These are phyloP conservation scores for Brachypodius melanocephalos DNA, from an alignment of 2,113 vertebrate genomes.

Conservation along the genomic window DNA sequence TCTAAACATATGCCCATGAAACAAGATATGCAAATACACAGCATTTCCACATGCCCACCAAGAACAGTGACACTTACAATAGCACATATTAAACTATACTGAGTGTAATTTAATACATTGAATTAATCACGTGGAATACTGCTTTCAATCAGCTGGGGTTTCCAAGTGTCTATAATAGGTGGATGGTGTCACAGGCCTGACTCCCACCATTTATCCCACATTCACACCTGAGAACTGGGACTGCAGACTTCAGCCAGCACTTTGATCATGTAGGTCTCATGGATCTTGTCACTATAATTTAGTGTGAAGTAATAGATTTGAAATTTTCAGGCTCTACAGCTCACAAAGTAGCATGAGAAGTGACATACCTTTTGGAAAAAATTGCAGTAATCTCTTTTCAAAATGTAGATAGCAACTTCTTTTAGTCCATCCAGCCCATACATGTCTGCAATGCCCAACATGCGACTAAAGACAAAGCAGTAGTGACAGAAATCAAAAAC, in stretches of 20 bases:
- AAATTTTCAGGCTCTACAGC: not conserved
- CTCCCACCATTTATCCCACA: not conserved
- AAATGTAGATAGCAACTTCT: conserved; percentile 86
- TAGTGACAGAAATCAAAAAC: not conserved
- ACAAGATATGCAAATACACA: not conserved
- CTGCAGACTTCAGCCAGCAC: not conserved
- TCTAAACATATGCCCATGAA: not conserved
- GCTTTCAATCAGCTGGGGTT: not conserved
- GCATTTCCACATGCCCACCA: not conserved
- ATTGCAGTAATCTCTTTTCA: conserved; percentile 91
- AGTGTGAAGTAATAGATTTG: not conserved
- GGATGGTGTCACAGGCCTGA: not conserved
- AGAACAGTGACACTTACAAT: not conserved
- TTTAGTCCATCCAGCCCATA: conserved; percentile 90
- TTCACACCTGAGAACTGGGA: not conserved
- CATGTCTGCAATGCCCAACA: conserved; percentile 89
- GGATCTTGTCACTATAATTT: not conserved
- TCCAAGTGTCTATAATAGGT: not conserved
- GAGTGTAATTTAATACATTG: not conserved
- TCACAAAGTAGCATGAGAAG: not conserved
- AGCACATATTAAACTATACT: not conserved
- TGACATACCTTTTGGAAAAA: conserved; percentile 91
- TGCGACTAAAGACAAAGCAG: conserved; percentile 77
- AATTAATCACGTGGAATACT: not conserved
- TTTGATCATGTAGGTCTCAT: not conserved